Percentiles rank a stretch among this genome's conserved stretches.
Conservation (phyloP, 2,888 invertebrate species). For the Pachliopta kotzebuea region DNA sequence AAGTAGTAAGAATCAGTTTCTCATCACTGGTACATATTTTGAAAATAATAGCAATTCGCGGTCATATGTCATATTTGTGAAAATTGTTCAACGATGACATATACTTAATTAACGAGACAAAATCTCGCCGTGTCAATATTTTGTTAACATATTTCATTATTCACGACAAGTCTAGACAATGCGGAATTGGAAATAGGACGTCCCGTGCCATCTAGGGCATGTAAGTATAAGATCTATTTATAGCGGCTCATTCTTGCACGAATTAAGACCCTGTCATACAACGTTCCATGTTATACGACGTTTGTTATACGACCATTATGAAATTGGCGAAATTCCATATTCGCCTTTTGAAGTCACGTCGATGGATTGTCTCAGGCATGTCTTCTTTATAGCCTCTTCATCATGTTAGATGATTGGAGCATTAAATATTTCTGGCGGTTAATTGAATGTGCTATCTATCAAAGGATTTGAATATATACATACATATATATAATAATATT, state of each 20-base stretch:
- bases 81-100: background rate
- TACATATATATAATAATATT: background rate
- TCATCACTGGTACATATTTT: too few relatives aligned
- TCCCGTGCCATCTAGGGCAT: slow-evolving; percentile 26
- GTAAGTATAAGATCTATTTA: slow-evolving; percentile 24
- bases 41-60: too few relatives aligned
- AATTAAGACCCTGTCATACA: slow-evolving; percentile 26
- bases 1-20: too few relatives aligned
- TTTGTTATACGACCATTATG: slow-evolving; percentile 53
- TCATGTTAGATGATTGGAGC: slow-evolving; percentile 4
- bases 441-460: background rate
- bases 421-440: background rate
- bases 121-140: slow-evolving; percentile 12
- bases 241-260: slow-evolving; percentile 27
- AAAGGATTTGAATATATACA: background rate
- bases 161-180: slow-evolving; percentile 28
- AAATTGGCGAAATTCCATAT: slow-evolving; percentile 57
- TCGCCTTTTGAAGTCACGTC: slow-evolving; percentile 22
- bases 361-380: background rate
- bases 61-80: too few relatives aligned
- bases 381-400: slow-evolving; percentile 8
- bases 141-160: slow-evolving; percentile 25
- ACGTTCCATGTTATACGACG: slow-evolving; percentile 35
- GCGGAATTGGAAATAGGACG: slow-evolving; percentile 25
- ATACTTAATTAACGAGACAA: background rate